Evolutionary conservation across 2,888 invertebrate genomes (phyloP), one percentile per base, ranked within the genome.

Genomic region (Eledone cirrhosa): DNA sequence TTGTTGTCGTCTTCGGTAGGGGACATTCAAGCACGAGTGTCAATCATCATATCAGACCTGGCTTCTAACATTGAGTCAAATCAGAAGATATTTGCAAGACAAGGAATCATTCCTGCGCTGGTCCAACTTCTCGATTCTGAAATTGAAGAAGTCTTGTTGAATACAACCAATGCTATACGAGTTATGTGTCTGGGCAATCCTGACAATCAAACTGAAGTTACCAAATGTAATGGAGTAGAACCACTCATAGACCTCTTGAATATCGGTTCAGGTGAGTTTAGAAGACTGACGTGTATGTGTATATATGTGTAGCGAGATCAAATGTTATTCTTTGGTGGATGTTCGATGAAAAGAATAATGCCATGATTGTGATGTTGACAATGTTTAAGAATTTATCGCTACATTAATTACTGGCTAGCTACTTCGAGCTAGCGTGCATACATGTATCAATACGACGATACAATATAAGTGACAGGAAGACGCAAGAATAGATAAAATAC

Each of bases 101-200:
- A 87, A 78, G 88, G 89, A 11, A 89, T 86, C 7, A 87, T 90
- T 41, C 83, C 85, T 3, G 88, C 89, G 1, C 83, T 90, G 48
- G 87, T 91, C 33, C 82, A 85, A 79, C 80, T 90, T 33, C 82
- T 90, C 67, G 88, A 89, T 78, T 89, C 88, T 0, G 88, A 89
- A 78, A 81, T 90, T 11, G 90, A 91, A 79, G 90, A 90, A 80
- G 90, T 91, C 8, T 82, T 91, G 31, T 89, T 90, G 14, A 90
- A 90, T 82, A 87, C 90, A 3, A 90, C 90, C 47, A 91, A 91
- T 81, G 90, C 90, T 5, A 83, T 91, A n/a, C 83, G 90, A 31
- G 89, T 91, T 22, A 80, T 91, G 69, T 90, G 91, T 84, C 83
- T 84, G 19, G 82, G 83, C 29, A 89, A 89, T 80, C 63, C 72